Conservation (phyloP, 2,113 vertebrate genomes). For the Lepisosteus osseus region DNA sequence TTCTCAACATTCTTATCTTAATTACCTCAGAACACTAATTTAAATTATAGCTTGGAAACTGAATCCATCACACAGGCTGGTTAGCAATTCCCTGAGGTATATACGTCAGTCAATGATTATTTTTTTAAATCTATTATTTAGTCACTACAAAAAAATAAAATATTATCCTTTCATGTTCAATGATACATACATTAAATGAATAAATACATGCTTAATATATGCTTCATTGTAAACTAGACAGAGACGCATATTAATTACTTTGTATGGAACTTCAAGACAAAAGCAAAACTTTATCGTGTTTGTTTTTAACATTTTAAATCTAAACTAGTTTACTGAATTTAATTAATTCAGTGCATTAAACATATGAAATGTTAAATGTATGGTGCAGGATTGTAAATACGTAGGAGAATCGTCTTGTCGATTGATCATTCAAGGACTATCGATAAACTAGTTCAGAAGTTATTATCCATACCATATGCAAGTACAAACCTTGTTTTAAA, state of each 20-base stretch:
- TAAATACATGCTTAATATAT: slow-evolving; percentile 53
- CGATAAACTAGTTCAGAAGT: no score
- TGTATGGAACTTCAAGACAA: slow-evolving; percentile 2
- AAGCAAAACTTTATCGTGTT: background rate
- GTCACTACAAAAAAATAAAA: slow-evolving; percentile 38
- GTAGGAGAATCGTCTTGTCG: no score
- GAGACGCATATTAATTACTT: slow-evolving; percentile 9
- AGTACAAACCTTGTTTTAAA: no score
- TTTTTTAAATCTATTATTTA: slow-evolving; percentile 19
- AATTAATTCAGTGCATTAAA: no score
- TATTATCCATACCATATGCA: no score
- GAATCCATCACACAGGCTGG: slow-evolving; percentile 48
- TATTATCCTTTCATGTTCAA: slow-evolving; percentile 57
- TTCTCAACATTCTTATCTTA: slow-evolving; percentile 69
- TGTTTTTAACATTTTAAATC: no score
- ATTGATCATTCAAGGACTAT: no score
- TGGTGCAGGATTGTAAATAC: no score
- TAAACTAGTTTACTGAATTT: no score
- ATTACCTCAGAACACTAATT: slow-evolving; percentile 73
- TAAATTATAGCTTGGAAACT: slow-evolving; percentile 64
- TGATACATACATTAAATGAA: slow-evolving; percentile 52
- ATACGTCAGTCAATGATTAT: slow-evolving; percentile 45
- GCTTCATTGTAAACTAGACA: slow-evolving; percentile 19
- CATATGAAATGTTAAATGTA: no score
- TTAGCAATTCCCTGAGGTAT: slow-evolving; percentile 49